Conservation (phyloP, 2,113 vertebrate species). For the Xiphophorus hellerii region DNA sequence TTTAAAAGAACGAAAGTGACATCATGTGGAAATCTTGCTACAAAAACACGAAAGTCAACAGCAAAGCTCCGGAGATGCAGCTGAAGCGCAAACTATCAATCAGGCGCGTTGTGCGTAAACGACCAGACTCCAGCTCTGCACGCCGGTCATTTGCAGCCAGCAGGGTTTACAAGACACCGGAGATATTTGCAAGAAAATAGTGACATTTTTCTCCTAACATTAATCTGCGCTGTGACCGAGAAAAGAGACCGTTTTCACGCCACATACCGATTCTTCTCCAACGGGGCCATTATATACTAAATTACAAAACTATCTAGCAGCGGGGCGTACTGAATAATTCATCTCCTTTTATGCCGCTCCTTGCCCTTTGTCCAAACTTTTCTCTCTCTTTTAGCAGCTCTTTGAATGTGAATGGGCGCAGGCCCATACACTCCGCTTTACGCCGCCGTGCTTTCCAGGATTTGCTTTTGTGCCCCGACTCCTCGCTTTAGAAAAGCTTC, state of each 20-base stretch:
- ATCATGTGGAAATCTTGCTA: constrained; percentile 22
- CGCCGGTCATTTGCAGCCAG: constrained; percentile 13
- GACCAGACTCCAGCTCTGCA: constrained; percentile 2
- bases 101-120: background rate
- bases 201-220: constrained; percentile 55
- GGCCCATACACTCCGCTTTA: constrained; percentile 65
- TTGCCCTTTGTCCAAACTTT: constrained; percentile 84
- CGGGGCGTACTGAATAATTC: constrained; percentile 87
- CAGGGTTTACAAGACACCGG: constrained; percentile 28
- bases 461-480: constrained; percentile 83
- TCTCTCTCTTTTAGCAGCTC: constrained; percentile 55
- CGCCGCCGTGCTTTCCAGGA: constrained; percentile 67
- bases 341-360: constrained; percentile 85
- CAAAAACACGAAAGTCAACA: constrained; percentile 16
- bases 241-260: constrained; percentile 81
- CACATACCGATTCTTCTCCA: constrained; percentile 81
- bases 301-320: constrained; percentile 90
- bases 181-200: constrained; percentile 47
- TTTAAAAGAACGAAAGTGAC: background rate
- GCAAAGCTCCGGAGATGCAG: constrained; percentile 5
- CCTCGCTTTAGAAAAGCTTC: constrained; percentile 80
- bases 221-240: constrained; percentile 48
- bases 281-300: constrained; percentile 81
- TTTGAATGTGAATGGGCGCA: constrained; percentile 85
- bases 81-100: background rate